Evolutionary conservation across 2,888 invertebrate genomes (phyloP), one percentile per base, ranked within the genome.

Genomic region (Micropterix aruncella): DNA sequence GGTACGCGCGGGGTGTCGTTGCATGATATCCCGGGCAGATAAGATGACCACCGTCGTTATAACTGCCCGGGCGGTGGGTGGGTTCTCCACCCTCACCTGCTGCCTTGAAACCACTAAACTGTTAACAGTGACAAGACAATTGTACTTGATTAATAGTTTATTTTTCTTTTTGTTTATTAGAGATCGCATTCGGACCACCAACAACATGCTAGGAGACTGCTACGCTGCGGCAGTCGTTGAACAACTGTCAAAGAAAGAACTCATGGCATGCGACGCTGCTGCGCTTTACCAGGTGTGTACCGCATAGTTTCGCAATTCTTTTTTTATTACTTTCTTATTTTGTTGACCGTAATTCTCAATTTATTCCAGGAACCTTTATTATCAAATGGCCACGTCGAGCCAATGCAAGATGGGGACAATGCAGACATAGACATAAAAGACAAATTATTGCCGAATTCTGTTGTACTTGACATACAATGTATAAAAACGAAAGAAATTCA

Each of bases 121-220:
- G n/a, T n/a, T n/a, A n/a, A n/a, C n/a, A n/a, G n/a, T n/a, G n/a
- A n/a, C n/a, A n/a, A n/a, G n/a, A 40, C 12, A 7, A 16, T 40
- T 40, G 16, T 40, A 12, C 5, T n/a, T 18, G 7, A 40, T 7
- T 27, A 27, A 27, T 27, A 27, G 5, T 27, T 27, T 27, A 27
- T 27, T 18, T 41, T 45, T 46, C 7, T 46, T 19, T n/a, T 40
- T 46, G 46, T 47, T 19, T 62, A 66, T 1, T 62, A 90, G 89
- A 27, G 90, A 90, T 60, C 79, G 90, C 19, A 82, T 89, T 55
- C 74, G 90, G 45, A 90, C 90, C 1, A 87, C 88, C 1, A 90
- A 90, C 60, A 91, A 91, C 59, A 83, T 90, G 77, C 62, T 91
- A 44, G 90, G 89, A 0, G 90, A 91, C 58, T 87, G 88, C 59